A percentile compares a stretch with the other conserved stretches of the same genome.
Conservation (phyloP, 2,888 invertebrate species). For the Tenthredo amoena region DNA sequence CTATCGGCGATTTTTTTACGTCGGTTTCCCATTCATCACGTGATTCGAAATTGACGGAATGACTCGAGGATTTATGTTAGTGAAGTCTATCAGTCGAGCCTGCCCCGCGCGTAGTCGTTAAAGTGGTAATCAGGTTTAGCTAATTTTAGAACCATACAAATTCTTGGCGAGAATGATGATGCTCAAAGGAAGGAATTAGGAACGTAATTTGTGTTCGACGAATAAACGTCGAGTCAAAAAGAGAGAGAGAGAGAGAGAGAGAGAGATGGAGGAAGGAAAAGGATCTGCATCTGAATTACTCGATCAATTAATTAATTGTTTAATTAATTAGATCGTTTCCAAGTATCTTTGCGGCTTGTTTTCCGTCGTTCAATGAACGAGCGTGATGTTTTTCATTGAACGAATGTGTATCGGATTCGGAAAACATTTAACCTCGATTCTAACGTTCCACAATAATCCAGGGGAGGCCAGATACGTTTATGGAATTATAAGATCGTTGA, state of each 20-base stretch:
- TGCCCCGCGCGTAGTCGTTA: background rate
- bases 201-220: background rate
- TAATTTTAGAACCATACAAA: slow-evolving; percentile 16
- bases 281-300: background rate
- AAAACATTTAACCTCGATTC: slow-evolving; percentile 35
- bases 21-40: background rate
- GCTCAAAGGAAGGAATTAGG: slow-evolving; percentile 21
- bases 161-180: slow-evolving; percentile 24
- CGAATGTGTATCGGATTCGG: background rate
- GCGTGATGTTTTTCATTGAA: background rate
- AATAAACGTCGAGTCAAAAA: background rate
- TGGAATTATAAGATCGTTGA: slow-evolving; percentile 47
- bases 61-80: background rate
- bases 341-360: background rate
- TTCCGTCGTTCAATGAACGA: background rate
- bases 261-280: background rate
- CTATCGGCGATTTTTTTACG: background rate
- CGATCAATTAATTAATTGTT: background rate
- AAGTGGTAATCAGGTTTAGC: slow-evolving; percentile 25
- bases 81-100: slow-evolving; percentile 5
- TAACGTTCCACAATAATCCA: slow-evolving; percentile 20
- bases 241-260: background rate
- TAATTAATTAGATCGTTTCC: background rate
- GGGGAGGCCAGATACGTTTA: slow-evolving; percentile 35
- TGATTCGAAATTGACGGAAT: background rate